These are phyloP conservation scores for Ahaetulla prasina DNA, from an alignment of 2,113 vertebrate species.

Conservation along the genomic window DNA sequence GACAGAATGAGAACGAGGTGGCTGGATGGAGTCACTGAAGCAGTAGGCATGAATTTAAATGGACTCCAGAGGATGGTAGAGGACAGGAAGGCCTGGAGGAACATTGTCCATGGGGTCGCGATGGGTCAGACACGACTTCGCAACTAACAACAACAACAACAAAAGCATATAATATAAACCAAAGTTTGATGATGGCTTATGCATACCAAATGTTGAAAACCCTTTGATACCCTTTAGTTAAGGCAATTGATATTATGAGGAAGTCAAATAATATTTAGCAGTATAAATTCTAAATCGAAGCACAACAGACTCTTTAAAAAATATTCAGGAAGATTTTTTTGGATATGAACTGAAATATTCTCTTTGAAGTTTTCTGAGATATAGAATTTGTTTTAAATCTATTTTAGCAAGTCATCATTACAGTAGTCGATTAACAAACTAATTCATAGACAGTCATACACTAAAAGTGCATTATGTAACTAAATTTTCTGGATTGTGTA, in stretches of 20 bases:
- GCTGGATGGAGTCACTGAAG: no score
- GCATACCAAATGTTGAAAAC: background rate
- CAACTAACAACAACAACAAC: no score
- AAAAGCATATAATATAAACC: background rate
- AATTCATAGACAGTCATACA: background rate
- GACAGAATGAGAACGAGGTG: no score
- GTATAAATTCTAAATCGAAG: background rate
- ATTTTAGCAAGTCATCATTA: background rate
- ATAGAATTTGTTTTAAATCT: background rate
- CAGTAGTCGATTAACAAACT: background rate
- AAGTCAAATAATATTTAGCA: background rate
- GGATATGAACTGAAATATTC: background rate
- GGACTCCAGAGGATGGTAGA: no score
- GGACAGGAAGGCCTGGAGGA: no score
- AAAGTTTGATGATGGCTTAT: background rate
- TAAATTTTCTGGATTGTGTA: background rate
- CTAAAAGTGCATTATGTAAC: no score
- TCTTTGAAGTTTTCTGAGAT: background rate
- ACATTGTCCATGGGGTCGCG: no score
- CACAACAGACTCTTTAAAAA: background rate
- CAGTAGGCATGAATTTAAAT: no score
- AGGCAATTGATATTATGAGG: background rate
- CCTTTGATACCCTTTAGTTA: background rate
- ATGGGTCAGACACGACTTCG: no score
- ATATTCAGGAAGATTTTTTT: background rate